phyloP scores from a whole-genome alignment of 2,888 invertebrate species.

The Ceriagrion tenellum region DNA sequence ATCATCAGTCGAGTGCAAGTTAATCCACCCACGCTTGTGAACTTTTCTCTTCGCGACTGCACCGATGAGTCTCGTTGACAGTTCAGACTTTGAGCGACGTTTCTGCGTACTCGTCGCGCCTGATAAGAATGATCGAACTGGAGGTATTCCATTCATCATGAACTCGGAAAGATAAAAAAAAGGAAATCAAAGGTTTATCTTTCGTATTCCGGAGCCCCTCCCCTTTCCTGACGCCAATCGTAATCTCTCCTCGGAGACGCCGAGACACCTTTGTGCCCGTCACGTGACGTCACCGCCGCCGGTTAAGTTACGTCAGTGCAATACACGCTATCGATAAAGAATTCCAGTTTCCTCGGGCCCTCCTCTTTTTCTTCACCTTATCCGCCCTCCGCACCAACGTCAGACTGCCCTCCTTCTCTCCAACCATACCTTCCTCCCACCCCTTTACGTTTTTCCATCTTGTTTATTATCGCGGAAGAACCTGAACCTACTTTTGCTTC shows the following conservation, averaged over 20 bases:
- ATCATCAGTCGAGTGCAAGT: too few relatives aligned
- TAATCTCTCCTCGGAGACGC: neutral
- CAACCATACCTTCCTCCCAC: neutral
- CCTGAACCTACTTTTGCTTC: too few relatives aligned
- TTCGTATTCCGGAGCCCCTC: neutral
- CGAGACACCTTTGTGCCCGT: neutral
- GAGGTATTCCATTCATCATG: neutral
- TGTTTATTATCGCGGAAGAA: too few relatives aligned
- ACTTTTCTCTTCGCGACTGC: neutral
- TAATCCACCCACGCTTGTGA: neutral
- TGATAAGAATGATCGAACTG: neutral
- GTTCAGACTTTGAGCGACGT: neutral
- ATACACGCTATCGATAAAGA: neutral
- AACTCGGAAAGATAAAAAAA: neutral
- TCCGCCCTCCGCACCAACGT: neutral
- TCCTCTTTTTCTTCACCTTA: neutral
- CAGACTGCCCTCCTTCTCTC: neutral
- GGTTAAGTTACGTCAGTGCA: neutral
- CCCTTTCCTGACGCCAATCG: neutral
- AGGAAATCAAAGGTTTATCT: neutral
- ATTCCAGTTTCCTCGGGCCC: neutral
- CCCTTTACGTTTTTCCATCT: too few relatives aligned
- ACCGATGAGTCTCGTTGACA: neutral
- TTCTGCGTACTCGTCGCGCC: neutral
- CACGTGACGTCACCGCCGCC: neutral